Base-by-base conservation (phyloP, 2,888 invertebrate genomes). In the Nymphalis polychloros region DNA sequence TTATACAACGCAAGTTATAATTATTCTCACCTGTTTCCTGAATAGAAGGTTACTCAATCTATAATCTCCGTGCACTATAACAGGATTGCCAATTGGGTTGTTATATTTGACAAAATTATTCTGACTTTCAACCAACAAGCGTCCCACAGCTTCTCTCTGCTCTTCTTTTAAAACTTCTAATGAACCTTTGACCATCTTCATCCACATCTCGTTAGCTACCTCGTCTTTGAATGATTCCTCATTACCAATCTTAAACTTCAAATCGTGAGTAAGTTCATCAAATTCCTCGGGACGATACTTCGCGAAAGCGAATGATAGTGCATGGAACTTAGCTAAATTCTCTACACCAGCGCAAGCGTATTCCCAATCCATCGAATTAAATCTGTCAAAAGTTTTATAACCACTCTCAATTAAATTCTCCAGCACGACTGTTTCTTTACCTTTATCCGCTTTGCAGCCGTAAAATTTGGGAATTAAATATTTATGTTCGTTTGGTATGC, bases 321-420 rank as follows among this genome's bases (percentile, higher is more conserved):
- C 91, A 72, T 93, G 93, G 67, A 89, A 81, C 68, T 87, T 87
- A 0, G 88, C 90, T 31, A 92, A 74, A 27, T 79, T 79, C 4
- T 77, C 78, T 1, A 88, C 75, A 0, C 84, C 81, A 0, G 80
- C 71, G 0, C 77, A 72, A 0, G 86, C 86, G 60, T 88, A 87
- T 1, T 81, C 79, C 85, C 87, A 88, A 61, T 85, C 81, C 19
- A 91, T 76, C 0, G 82, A 73, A 19, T 80, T 77, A 16, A 85
- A 78, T 65, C 88, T 81, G 48, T 88, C 80, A 41, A 80, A 84
- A 0, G 79, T 64, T 0, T 63, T 72, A 63, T 81, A 93, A 0
- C 89, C 89, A 23, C 72, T 68, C 0, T 65, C 73, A 4, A 75
- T 68, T 35, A 92, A 76, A 71, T 92, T 81, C 67, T 89, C 88